Evolutionary conservation across 1,140 invertebrate species (phyloP).

Genomic region (Vanessa atalanta): DNA sequence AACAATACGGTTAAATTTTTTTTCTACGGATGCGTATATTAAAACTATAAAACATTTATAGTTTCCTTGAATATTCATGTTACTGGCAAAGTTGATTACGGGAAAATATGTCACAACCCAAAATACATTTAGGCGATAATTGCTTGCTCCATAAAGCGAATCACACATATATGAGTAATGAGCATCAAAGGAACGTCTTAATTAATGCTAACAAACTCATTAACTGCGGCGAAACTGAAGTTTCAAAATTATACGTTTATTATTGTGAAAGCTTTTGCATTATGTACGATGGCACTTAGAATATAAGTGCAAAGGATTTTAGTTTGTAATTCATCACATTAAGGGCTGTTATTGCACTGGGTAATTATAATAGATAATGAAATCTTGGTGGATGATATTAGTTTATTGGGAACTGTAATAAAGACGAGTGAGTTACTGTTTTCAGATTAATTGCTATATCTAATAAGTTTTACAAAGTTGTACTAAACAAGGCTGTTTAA

Average conservation of each 20-base stretch:
- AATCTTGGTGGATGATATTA: slow-evolving; percentile 22
- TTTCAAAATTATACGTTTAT: slow-evolving; percentile 60
- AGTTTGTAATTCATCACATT: background rate
- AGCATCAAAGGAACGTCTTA: slow-evolving; percentile 59
- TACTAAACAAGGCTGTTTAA: no score
- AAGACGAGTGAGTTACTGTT: slow-evolving; percentile 37
- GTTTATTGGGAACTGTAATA: slow-evolving; percentile 35
- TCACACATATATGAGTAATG: slow-evolving; percentile 34
- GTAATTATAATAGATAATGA: background rate
- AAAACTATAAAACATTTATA: slow-evolving; percentile 2
- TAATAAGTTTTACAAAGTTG: background rate
- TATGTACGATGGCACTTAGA: slow-evolving; percentile 7
- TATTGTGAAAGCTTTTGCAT: slow-evolving; percentile 38
- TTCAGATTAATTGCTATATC: slow-evolving; percentile 9
- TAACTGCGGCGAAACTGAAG: slow-evolving; percentile 47
- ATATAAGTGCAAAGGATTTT: background rate
- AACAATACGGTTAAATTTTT: background rate
- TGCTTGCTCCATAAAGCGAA: slow-evolving; percentile 21
- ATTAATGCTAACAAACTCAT: slow-evolving; percentile 69
- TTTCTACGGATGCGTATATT: background rate
- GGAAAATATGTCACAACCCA: slow-evolving; percentile 29
- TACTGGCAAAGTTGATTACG: slow-evolving; percentile 27
- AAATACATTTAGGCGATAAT: slow-evolving; percentile 31
- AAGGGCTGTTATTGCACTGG: background rate
- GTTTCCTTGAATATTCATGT: slow-evolving; percentile 23